Evolutionary conservation across 2,113 vertebrate genomes (phyloP), one percentile per base, ranked within the genome.

Genomic region (Pavo muticus): DNA sequence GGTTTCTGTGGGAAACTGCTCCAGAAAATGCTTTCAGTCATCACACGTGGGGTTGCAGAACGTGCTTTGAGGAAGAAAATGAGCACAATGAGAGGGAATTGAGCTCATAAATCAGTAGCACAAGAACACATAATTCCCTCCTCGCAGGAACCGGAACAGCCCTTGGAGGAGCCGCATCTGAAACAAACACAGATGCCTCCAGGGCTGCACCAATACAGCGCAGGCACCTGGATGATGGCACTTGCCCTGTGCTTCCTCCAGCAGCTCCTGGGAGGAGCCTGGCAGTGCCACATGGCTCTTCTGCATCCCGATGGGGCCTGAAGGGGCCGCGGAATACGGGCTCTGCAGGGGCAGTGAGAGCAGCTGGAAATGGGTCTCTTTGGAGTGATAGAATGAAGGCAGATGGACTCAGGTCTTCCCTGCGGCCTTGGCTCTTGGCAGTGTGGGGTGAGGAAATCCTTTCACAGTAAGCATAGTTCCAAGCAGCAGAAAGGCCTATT

Each of bases 401-500:
- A 74, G 35, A 71, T 60, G 35, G 50, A 30, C 57, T 61, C 37
- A 2, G 35, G 56, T 42, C 47, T 77, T 56, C 64, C 78, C 76
- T 77, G 75, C 45, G 0, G 0, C 10, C 19, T 23, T 0, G 0
- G 69, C 45, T 57, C 47, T 52, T 11, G 40, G 40, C 48, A 21
- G 27, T 3, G 59, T 13, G 48, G 45, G 72, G 61, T 40, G 59
- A 81, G 68, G 45, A 72, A 39, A 70, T 50, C 17, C 32, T 65
- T 1, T 3, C 0, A 7, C 3, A 1, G 1, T 39, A 52, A 42
- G 1, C 17, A 4, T 8, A 3, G 56, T 29, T 76, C 48, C 37
- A 47, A 14, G 15, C 44, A 42, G 80, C n/a, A 42, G 25, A 71
- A 91, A 74, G 21, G 60, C 25, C 37, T 69, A 39, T 25, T 2